Evolutionary conservation across 2,113 vertebrate genomes (phyloP).

Genomic region (Numenius arquata): DNA sequence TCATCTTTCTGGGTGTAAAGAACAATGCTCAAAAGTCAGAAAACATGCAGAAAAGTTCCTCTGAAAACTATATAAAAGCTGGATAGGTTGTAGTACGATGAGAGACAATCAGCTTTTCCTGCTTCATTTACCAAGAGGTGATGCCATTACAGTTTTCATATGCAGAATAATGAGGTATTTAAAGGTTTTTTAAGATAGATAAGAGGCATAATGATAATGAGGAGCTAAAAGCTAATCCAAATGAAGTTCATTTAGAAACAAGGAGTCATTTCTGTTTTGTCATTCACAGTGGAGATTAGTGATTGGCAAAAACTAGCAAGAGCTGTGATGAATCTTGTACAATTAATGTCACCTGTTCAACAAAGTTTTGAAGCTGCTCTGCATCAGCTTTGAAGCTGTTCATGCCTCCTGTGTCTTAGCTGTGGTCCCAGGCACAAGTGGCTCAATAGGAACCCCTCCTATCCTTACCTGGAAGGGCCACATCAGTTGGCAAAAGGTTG

Average conservation of each 20-base stretch:
- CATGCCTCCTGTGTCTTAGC: neutral
- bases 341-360: neutral
- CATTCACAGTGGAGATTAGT: neutral
- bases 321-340: neutral
- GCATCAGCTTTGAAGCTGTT: neutral
- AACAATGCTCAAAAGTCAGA: neutral
- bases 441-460: neutral
- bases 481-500: neutral
- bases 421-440: neutral
- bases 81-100: neutral
- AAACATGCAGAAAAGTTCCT: neutral
- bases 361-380: neutral
- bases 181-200: neutral
- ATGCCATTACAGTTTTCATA: neutral
- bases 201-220: neutral
- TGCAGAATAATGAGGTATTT: neutral
- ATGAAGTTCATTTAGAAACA: neutral
- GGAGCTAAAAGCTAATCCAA: neutral
- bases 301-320: neutral
- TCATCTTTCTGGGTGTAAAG: neutral
- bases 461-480: neutral
- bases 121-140: neutral
- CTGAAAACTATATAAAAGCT: neutral
- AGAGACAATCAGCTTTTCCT: neutral
- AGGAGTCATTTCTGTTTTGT: neutral